Evolutionary conservation across 1,140 invertebrate species (phyloP).

Genomic region (Drosophila tsacasi): DNA sequence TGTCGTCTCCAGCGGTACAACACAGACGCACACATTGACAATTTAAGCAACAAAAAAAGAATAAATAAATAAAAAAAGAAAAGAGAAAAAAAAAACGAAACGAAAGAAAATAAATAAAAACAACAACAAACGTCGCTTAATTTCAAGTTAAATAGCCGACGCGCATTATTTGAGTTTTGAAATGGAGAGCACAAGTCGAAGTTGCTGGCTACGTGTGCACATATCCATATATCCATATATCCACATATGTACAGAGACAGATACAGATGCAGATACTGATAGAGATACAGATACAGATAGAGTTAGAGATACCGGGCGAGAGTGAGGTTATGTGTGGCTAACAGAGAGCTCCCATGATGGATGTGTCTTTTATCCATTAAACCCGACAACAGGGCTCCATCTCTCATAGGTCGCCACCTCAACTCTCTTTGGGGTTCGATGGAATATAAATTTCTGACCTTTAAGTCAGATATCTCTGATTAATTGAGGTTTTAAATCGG

Average conservation of each 20-base stretch:
- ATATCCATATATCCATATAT: constrained; percentile 16
- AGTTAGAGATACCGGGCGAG: not conserved
- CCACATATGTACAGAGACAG: constrained; percentile 3
- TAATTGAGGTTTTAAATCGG: not conserved
- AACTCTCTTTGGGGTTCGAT: not conserved
- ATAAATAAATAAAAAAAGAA: constrained; percentile 1
- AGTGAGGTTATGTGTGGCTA: not conserved
- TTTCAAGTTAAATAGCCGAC: constrained; percentile 82
- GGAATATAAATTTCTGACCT: not conserved
- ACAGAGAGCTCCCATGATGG: constrained; percentile 2
- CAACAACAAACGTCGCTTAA: constrained; percentile 77
- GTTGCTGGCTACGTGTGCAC: constrained; percentile 40
- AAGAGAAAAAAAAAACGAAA: constrained; percentile 22
- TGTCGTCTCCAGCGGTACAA: constrained; percentile 55
- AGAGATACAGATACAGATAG: constrained; percentile 1
- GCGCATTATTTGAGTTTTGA: constrained; percentile 81
- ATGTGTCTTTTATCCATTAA: constrained; percentile 8
- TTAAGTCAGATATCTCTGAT: not conserved
- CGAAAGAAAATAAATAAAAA: constrained; percentile 62
- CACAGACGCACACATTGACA: constrained; percentile 43
- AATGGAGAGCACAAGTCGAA: constrained; percentile 76
- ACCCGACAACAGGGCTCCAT: too few relatives aligned
- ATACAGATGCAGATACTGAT: not conserved
- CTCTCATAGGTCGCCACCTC: not conserved
- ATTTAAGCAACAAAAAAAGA: constrained; percentile 38